Evolutionary conservation across 2,888 invertebrate species (phyloP), one percentile per base, ranked within the genome.

Genomic region (Ormyrus nitidulus): DNA sequence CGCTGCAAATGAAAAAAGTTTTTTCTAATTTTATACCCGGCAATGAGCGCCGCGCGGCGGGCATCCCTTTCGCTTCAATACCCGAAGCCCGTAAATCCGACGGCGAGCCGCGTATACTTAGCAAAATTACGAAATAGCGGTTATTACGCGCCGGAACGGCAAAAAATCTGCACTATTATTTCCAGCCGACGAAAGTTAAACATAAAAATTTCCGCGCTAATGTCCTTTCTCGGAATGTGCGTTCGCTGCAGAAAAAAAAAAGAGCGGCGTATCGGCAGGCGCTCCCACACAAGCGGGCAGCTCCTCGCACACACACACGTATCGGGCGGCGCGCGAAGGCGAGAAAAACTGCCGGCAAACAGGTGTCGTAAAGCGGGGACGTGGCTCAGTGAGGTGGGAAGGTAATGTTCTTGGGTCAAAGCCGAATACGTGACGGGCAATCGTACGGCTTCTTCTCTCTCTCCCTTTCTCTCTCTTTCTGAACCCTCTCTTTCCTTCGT

Each of bases 281-380:
- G 19, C 19, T 1, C 19, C 19, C 19, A 19, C 19, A 58, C 13
- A 9, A 8, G 6, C 11, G 11, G 46, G 62, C 10, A 49, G 4
- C 6, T 34, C n/a, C n/a, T 8, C 48, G 7, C 68, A 1, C 68
- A 69, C 13, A 59, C 59, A n/a, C 61, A 72, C 49, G 1, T 19
- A 19, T 58, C 59, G 11, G 13, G 44, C 54, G 19, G 19, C 19
- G 1, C 56, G 66, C 19, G 61, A 72, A 72, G 54, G 11, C 66
- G 11, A 66, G 61, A 66, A 76, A 75, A 81, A 75, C 69, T 70
- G 53, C 58, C 81, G 83, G 86, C 85, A 87, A 88, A 88, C 88
- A 88, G 87, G 87, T 88, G 88, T 87, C 87, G 85, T 88, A 87
- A 88, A 86, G 81, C 83, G 82, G 83, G 84, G 83, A 86, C 86